Percentiles rank a stretch among this genome's conserved stretches.
phyloP scores from a whole-genome alignment of 2,797 vertebrate genomes.

The Lateolabrax maculatus region DNA sequence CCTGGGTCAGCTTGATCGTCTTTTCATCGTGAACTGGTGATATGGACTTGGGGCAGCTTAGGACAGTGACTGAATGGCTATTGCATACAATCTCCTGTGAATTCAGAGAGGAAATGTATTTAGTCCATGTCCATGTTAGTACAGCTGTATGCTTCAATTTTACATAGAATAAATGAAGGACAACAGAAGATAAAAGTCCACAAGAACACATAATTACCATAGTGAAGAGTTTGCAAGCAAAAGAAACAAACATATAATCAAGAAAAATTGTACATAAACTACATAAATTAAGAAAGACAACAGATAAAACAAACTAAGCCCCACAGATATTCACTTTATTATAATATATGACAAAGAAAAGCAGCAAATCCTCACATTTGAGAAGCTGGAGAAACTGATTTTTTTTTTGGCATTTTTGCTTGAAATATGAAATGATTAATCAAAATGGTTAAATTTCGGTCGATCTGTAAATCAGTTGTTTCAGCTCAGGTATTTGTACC shows the following conservation, averaged over 20 bases:
- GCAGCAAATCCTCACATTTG: not conserved
- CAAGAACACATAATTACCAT: not conserved
- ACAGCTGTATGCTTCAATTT: not conserved
- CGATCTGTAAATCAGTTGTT: not conserved
- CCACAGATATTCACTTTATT: not conserved
- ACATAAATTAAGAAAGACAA: not conserved
- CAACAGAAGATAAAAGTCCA: not conserved
- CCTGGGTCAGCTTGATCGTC: slow-evolving; percentile 85
- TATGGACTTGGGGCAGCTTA: slow-evolving; percentile 87
- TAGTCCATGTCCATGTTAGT: not conserved
- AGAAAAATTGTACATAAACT: not conserved
- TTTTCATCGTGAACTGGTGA: slow-evolving; percentile 90
- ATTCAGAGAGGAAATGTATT: slow-evolving; percentile 21
- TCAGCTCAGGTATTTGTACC: not conserved
- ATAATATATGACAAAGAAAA: not conserved
- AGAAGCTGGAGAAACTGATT: not conserved
- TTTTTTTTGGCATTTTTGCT: not conserved
- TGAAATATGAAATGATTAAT: not conserved
- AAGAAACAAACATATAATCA: not conserved
- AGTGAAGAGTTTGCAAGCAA: not conserved
- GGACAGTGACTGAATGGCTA: slow-evolving; percentile 86
- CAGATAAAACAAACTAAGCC: not conserved
- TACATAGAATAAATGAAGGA: not conserved
- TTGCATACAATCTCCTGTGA: slow-evolving; percentile 90
- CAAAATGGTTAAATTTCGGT: not conserved